Base-by-base conservation (phyloP, 1,140 invertebrate species). In the Drosophila ogumai region DNA sequence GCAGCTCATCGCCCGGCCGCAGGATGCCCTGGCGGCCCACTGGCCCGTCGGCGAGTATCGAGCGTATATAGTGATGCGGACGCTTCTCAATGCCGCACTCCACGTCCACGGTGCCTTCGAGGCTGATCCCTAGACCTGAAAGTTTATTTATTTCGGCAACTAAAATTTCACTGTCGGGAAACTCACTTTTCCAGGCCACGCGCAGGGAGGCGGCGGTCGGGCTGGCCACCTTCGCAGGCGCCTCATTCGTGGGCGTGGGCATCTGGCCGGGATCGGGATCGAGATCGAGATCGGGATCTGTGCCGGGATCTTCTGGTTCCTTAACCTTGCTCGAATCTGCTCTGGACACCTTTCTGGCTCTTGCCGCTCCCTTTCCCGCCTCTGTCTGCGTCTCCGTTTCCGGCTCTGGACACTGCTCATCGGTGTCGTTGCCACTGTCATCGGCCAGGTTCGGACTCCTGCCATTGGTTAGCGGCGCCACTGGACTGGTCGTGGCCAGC, bases 71-170 rank as follows among this genome's bases (percentile, higher is more conserved):
- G 92, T 98, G 96, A 94, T 98, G 95, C 81, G 97, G 95, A 90
- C 97, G 94, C 77, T 97, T 94, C 94, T 98, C 96, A 60, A 95
- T 94, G 36, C 96, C 97, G 72, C 96, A 95, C 93, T 97, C 96
- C 15, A 97, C 96, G 91, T 98, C 97, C 19, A 98, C 98, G 9
- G 98, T 99, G 38, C 98, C 98, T 93, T 99, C 98, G 65, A 99
- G 93, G 92, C 97, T 97, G 72, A 99, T 98, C 6, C 98, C 98
- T 60, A 99, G 93, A 55, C 97, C 97, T 81, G 96, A 95, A 75
- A 97, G 95, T 93, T 98, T 98, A 79, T 95, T 95, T 67, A 98
- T 93, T 93, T 97, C 96, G 69, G 96, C 96, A 79, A 98, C 95
- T 81, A 96, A 92, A 86, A 96, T 95, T 82, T 97, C 94, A 78